Evolutionary conservation across 2,888 invertebrate species (phyloP).

Genomic region (Hoplodrina blanda): DNA sequence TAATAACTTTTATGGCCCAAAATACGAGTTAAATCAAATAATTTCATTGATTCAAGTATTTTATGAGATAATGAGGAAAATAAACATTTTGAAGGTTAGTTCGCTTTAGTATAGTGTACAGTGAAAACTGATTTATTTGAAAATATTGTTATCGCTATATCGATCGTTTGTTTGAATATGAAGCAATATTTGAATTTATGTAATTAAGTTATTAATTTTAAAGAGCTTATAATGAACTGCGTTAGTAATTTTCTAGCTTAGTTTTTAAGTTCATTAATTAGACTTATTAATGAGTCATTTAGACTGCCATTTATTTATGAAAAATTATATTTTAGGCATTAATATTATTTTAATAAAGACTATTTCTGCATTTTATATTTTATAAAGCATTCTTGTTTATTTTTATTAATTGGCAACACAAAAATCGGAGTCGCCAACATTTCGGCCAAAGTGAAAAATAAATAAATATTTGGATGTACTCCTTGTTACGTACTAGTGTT

Average conservation of each 20-base stretch:
- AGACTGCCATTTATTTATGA: constrained; percentile 70
- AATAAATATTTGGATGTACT: constrained; percentile 42
- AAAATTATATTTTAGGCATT: constrained; percentile 56
- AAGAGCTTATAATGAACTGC: constrained; percentile 58
- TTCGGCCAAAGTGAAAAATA: constrained; percentile 58
- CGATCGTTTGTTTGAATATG: constrained; percentile 54
- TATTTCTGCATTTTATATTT: constrained; percentile 57
- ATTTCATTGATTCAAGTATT: constrained; percentile 10
- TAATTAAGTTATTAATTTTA: constrained; percentile 56
- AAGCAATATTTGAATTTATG: constrained; percentile 61
- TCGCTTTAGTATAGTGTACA: constrained; percentile 19
- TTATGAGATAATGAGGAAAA: neutral
- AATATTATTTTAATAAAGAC: constrained; percentile 56
- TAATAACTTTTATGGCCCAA: constrained; percentile 31
- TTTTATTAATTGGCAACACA: constrained; percentile 46
- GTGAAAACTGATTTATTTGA: constrained; percentile 26
- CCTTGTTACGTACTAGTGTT: constrained; percentile 41
- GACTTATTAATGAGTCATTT: constrained; percentile 55
- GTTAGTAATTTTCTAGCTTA: constrained; percentile 56
- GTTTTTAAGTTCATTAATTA: constrained; percentile 47
- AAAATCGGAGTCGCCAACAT: constrained; percentile 52
- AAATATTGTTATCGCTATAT: constrained; percentile 55
- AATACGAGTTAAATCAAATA: constrained; percentile 15
- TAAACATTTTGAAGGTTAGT: neutral
- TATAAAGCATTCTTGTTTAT: constrained; percentile 38